Conservation (phyloP, 2,113 vertebrate species). For the Pteropus alecto region DNA sequence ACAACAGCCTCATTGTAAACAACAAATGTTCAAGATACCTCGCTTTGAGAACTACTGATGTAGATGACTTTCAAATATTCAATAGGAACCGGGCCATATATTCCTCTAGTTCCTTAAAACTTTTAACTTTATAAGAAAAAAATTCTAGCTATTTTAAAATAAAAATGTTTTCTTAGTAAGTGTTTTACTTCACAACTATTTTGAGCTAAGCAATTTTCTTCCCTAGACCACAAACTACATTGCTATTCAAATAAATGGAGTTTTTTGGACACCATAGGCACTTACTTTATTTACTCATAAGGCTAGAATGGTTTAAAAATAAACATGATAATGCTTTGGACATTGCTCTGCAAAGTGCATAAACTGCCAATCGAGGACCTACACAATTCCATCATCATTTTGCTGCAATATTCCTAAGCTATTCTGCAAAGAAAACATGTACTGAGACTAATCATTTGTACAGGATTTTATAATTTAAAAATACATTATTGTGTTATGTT, state of each 20-base stretch:
- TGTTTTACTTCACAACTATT: constrained; percentile 8
- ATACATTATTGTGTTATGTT: background rate
- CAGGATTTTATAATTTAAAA: constrained; percentile 8
- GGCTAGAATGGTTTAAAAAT: constrained; percentile 15
- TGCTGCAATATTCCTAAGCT: background rate
- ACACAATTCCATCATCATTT: background rate
- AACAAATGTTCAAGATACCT: background rate
- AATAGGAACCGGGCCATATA: no score
- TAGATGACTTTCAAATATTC: background rate
- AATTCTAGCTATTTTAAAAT: background rate
- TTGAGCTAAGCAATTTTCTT: constrained; percentile 27
- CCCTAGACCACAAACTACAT: background rate
- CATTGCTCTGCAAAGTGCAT: background rate
- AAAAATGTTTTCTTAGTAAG: constrained; percentile 9
- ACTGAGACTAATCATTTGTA: background rate
- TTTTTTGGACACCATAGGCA: background rate
- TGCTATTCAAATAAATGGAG: constrained; percentile 12
- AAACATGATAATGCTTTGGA: constrained; percentile 20
- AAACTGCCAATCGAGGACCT: no score
- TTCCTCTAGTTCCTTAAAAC: background rate
- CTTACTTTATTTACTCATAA: constrained; percentile 27
- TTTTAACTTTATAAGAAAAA: background rate
- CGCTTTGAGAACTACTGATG: background rate
- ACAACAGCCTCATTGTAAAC: background rate
- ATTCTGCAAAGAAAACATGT: background rate